Evolutionary conservation across 64 coral and sea anemone genomes (phyloP), one percentile per base, ranked within the genome.

Genomic region (Montipora cactus): DNA sequence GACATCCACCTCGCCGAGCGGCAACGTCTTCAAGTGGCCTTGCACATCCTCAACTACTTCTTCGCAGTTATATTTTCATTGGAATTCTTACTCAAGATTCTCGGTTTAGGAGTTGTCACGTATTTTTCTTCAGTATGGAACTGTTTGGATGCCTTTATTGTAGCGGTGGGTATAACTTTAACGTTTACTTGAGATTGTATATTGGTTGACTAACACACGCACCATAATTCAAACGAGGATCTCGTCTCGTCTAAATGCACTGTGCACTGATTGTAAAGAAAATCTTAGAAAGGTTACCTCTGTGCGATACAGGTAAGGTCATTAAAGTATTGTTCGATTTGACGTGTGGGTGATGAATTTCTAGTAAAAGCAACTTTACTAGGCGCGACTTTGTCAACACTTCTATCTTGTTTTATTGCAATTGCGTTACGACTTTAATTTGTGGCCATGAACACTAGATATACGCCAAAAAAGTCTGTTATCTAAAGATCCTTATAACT

Each of bases 41-140:
- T 96, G 44, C 67, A 93, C 14, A 87, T 94, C 47, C 79, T 96
- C 11, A 96, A 96, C 53, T 96, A 93, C 75, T 79, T 96, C 55
- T 96, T 96, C 10, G 95, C 95, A 4, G 75, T 86, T 55, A 77
- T 87, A 6, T 96, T 96, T 53, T 90, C 84, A 25, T 4, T 96
- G 61, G 95, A 96, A 64, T 91, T 94, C 72, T 28, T 90, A 12
- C 87, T 96, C 22, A 96, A 96, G 81, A 87, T 96, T 22, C 51
- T 96, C 79, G 95, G 95, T 13, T 79, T 96, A 23, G 95, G 95
- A 5, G 62, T 94, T 10, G 75, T 91, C 44, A 91, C 81, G 22
- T 97, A 97, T 49, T 97, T 96, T 75, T 74, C 95, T 28, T 96
- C 95, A 59, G 91, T 96, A 14, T 96, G 95, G 95, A 96, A 96